Evolutionary conservation across 2,888 invertebrate species (phyloP).

Genomic region (Aricia artaxerxes): DNA sequence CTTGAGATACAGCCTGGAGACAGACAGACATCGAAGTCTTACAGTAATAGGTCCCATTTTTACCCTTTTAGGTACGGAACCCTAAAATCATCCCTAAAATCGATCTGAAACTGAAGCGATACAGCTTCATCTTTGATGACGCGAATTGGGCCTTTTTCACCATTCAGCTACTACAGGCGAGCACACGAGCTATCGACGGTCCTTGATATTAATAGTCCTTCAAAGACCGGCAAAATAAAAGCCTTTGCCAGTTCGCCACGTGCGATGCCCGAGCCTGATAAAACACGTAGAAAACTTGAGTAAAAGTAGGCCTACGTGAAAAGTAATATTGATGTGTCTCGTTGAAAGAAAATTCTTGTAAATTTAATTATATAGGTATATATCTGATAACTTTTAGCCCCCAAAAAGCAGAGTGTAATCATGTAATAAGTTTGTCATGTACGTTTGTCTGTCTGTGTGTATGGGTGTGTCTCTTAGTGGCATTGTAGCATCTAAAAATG

Average conservation of each 20-base stretch:
- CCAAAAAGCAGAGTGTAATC: not conserved
- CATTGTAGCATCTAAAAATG: no score
- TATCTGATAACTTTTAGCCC: not conserved
- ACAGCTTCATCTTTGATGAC: not conserved
- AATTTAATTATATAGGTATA: no score
- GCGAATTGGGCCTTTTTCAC: not conserved
- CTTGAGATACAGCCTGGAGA: no score
- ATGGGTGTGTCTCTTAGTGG: no score
- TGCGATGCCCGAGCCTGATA: not conserved
- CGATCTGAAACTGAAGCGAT: not conserved
- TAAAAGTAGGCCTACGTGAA: not conserved
- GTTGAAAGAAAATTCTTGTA: not conserved
- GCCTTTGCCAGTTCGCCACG: not conserved
- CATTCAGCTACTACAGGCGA: not conserved
- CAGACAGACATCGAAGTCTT: no score
- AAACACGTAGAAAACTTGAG: slow-evolving; percentile 11
- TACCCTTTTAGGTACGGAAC: no score
- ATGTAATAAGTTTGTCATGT: not conserved
- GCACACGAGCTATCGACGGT: not conserved
- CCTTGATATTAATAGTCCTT: slow-evolving; percentile 5
- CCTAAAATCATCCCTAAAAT: not conserved
- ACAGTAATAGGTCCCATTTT: no score
- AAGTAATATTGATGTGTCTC: not conserved
- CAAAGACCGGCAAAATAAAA: not conserved
- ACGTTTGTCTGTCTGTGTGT: no score